These are phyloP conservation scores for Aptenodytes forsteri DNA, from an alignment of 2,113 vertebrate genomes.

Conservation along the genomic window DNA sequence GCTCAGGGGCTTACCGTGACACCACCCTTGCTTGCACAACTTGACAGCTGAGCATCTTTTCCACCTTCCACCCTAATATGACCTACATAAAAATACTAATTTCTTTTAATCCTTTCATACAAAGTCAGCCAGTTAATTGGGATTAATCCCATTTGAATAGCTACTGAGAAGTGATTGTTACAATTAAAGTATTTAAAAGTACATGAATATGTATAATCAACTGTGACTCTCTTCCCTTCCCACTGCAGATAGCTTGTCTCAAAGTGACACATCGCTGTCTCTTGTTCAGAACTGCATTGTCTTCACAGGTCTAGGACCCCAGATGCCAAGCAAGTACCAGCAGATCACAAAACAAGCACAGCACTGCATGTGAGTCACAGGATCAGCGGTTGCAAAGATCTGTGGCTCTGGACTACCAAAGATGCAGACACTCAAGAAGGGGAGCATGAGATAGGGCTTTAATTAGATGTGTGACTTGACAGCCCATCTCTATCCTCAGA, in stretches of 20 bases:
- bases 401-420: background rate
- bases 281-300: background rate
- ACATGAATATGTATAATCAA: background rate
- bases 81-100: background rate
- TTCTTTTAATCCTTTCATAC: background rate
- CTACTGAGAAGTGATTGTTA: background rate
- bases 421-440: background rate
- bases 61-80: background rate
- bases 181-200: background rate
- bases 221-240: background rate
- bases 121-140: background rate
- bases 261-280: background rate
- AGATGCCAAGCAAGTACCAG: background rate
- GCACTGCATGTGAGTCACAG: rapidly evolving
- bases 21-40: background rate
- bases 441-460: background rate
- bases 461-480: background rate
- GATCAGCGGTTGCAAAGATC: background rate
- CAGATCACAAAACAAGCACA: background rate
- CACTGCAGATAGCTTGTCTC: background rate
- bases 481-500: background rate
- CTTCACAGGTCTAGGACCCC: background rate
- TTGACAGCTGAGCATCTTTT: background rate
- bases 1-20: background rate
- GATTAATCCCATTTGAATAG: background rate